Evolutionary conservation across 2,797 vertebrate genomes (phyloP), one percentile per base, ranked within the genome.

Genomic region (Pipistrellus nathusii): DNA sequence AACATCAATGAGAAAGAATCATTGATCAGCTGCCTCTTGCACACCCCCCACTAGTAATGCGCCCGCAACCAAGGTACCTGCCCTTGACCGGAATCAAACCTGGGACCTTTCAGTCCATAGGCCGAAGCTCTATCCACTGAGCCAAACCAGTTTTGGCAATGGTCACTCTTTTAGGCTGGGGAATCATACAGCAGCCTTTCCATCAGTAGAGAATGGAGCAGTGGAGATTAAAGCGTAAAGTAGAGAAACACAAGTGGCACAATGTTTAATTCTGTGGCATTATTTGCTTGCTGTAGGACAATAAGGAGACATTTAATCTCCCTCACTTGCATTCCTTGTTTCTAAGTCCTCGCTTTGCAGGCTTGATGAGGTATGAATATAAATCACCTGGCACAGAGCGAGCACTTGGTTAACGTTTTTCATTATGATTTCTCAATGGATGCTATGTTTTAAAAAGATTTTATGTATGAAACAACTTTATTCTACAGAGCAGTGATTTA

Each of bases 401-500:
- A 92, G 30, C 15, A 8, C 10, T 71, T 69, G 46, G 76, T 84
- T 51, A 94, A 78, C 32, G 68, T 69, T 94, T 88, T 88, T 62
- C 78, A 59, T 62, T 85, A 59, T 27, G 66, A 55, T 72, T 94
- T 96, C 48, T 85, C 64, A 91, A 41, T 38, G 55, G 77, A 93
- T 72, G 73, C 13, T 81, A 53, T 32, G 18, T 88, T 91, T 86
- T 62, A 32, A 89, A 77, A 92, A 78, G 35, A n/a, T 66, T 88
- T 89, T 48, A 64, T 80, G 66, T 69, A 76, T 25, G 44, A 93
- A 85, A 82, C 57, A 66, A 41, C 48, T 93, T 93, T 27, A 85
- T 78, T 92, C 92, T 92, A 81, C 80, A 80, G 93, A 94, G n/a
- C 53, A 78, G 12, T 83, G 85, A 76, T 96, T 86, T 85, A 87